Percentiles rank a stretch among this genome's conserved stretches.
Evolutionary conservation across 2,888 invertebrate genomes (phyloP).

Genomic region (Drosophila aldrichi): DNA sequence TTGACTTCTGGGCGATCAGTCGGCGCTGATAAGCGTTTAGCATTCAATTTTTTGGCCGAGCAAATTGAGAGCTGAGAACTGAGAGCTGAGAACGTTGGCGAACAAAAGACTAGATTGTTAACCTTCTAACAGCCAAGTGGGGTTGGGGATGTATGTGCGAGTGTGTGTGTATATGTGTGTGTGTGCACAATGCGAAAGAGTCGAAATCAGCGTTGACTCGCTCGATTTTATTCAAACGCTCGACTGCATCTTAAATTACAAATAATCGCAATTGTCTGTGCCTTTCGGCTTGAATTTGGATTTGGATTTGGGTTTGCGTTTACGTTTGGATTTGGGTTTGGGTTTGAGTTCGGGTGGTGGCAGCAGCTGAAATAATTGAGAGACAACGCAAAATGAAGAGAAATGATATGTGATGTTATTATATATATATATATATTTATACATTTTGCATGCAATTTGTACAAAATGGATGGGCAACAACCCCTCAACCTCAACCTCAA

Average conservation of each 20-base stretch:
- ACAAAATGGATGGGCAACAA: slow-evolving; percentile 43
- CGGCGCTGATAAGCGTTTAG: slow-evolving; percentile 77
- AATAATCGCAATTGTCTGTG: slow-evolving; percentile 82
- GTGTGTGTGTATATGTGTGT: not conserved
- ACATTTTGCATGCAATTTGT: slow-evolving; percentile 62
- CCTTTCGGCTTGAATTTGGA: slow-evolving; percentile 16
- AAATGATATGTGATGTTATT: slow-evolving; percentile 53
- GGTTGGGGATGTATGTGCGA: slow-evolving; percentile 2
- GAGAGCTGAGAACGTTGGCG: slow-evolving; percentile 23
- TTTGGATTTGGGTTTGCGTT: slow-evolving; percentile 26
- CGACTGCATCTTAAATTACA: slow-evolving; percentile 84
- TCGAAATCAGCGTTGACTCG: slow-evolving; percentile 73
- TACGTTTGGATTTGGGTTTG: slow-evolving; percentile 7
- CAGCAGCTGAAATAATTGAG: slow-evolving; percentile 84
- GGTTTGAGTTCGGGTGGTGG: slow-evolving; percentile 31
- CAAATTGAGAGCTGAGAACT: slow-evolving; percentile 30
- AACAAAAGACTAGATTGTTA: slow-evolving; percentile 63
- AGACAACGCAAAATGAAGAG: slow-evolving; percentile 79
- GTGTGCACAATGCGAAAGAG: slow-evolving; percentile 49
- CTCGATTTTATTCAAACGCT: slow-evolving; percentile 79
- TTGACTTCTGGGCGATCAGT: slow-evolving; percentile 80
- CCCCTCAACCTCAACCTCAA: slow-evolving; percentile 59
- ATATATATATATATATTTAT: slow-evolving; percentile 10
- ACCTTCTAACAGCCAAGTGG: slow-evolving; percentile 54
- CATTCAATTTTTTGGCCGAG: slow-evolving; percentile 55